Conservation (phyloP, 2,888 invertebrate species). For the Oligia strigilis region DNA sequence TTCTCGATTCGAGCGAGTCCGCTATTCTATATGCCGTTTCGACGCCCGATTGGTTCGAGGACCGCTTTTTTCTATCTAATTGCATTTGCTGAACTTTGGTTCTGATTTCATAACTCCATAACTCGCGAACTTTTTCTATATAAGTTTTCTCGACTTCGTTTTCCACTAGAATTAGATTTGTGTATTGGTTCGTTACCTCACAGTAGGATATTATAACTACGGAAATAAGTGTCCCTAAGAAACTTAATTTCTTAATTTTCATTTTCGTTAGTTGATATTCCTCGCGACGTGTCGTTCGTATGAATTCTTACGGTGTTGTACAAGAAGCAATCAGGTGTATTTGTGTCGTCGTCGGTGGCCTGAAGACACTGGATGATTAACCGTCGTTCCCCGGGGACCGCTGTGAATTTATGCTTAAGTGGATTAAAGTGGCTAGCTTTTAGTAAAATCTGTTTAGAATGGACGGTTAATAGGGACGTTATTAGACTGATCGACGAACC, state of each 20-base stretch:
- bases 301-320: slow-evolving; percentile 77
- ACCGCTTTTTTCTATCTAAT: slow-evolving; percentile 67
- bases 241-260: slow-evolving; percentile 68
- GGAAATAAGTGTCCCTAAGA: slow-evolving; percentile 69
- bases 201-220: slow-evolving; percentile 73
- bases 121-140: slow-evolving; percentile 56
- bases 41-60: slow-evolving; percentile 62
- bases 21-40: slow-evolving; percentile 66
- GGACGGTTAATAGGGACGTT: slow-evolving; percentile 79
- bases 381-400: slow-evolving; percentile 78
- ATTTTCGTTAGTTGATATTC: slow-evolving; percentile 68
- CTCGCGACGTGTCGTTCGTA: slow-evolving; percentile 78
- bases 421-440: slow-evolving; percentile 86
- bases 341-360: slow-evolving; percentile 71
- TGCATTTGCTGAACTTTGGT: slow-evolving; percentile 57
- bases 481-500: slow-evolving; percentile 81
- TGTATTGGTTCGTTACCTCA: slow-evolving; percentile 62
- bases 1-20: slow-evolving; percentile 65
- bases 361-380: slow-evolving; percentile 74
- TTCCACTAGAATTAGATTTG: slow-evolving; percentile 47
- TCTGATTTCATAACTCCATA: slow-evolving; percentile 60
- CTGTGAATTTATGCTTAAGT: slow-evolving; percentile 84
- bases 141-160: slow-evolving; percentile 49
- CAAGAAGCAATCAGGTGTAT: slow-evolving; percentile 70
- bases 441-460: slow-evolving; percentile 79